Evolutionary conservation across 2,113 vertebrate genomes (phyloP).

Genomic region (Entosphenus tridentatus): DNA sequence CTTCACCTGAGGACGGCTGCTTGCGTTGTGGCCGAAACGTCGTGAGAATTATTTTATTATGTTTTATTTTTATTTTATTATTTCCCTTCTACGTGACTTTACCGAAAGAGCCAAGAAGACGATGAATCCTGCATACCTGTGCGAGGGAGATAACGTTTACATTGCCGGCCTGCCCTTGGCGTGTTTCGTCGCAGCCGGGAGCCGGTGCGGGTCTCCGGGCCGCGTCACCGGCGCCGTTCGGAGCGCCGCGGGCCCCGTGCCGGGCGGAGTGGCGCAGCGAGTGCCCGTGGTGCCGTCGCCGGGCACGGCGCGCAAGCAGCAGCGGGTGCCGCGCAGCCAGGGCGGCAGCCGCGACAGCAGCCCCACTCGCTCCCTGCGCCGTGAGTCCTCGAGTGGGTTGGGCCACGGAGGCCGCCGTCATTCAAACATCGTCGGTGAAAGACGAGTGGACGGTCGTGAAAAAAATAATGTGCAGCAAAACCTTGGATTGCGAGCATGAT

Average conservation of each 20-base stretch:
- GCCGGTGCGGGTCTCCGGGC: constrained; percentile 76
- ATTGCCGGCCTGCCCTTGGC: not conserved
- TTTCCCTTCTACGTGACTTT: too few relatives aligned
- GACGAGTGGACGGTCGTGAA: too few relatives aligned
- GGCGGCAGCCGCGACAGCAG: constrained; percentile 90
- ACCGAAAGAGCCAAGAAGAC: too few relatives aligned
- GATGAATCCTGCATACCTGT: not conserved
- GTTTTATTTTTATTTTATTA: too few relatives aligned
- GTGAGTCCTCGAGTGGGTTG: not conserved
- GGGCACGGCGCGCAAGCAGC: not conserved
- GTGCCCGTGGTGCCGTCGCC: not conserved
- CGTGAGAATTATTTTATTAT: too few relatives aligned
- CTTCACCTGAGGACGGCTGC: too few relatives aligned
- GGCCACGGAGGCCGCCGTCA: too few relatives aligned
- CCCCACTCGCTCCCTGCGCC: constrained; percentile 25
- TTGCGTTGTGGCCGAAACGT: too few relatives aligned
- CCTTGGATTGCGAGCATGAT: too few relatives aligned
- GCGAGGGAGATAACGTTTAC: not conserved
- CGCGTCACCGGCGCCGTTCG: constrained; percentile 48
- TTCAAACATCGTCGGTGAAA: too few relatives aligned
- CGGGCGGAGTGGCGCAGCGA: constrained; percentile 31
- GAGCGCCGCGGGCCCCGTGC: constrained; percentile 37
- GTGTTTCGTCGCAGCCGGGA: constrained; percentile 39
- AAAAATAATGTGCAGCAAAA: too few relatives aligned
- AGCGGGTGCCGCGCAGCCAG: constrained; percentile 54